Percentiles rank a stretch among this genome's conserved stretches.
phyloP scores from a whole-genome alignment of 1,140 invertebrate genomes.

The Ceratosolen solmsi region DNA sequence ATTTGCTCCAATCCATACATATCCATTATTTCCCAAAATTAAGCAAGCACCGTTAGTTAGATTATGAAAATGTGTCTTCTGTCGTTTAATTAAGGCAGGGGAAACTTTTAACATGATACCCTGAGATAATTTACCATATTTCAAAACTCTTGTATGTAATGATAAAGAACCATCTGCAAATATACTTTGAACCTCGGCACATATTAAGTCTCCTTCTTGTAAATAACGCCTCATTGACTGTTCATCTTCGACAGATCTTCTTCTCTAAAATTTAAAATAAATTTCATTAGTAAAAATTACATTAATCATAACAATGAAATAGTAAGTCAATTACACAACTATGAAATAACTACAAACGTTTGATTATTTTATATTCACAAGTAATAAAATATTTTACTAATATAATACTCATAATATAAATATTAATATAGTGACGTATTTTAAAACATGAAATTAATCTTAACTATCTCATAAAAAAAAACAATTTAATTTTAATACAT shows the following conservation, averaged over 20 bases:
- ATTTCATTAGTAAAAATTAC: no score
- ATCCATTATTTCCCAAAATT: slow-evolving; percentile 97
- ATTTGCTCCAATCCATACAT: slow-evolving; percentile 93
- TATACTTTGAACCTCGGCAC: slow-evolving; percentile 96
- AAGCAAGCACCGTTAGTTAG: slow-evolving; percentile 91
- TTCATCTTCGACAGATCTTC: slow-evolving; percentile 96
- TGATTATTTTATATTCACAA: no score
- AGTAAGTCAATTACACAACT: no score
- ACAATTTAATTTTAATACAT: not conserved
- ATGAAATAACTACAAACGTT: no score
- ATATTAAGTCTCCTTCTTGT: slow-evolving; percentile 96
- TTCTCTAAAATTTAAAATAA: slow-evolving; percentile 76
- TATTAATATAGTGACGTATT: no score
- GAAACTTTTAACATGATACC: slow-evolving; percentile 94
- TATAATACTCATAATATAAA: no score
- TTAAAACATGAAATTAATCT: no score
- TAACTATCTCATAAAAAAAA: not conserved
- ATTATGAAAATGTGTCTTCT: slow-evolving; percentile 97
- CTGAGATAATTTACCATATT: slow-evolving; percentile 95
- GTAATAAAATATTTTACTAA: no score
- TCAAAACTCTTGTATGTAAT: slow-evolving; percentile 95
- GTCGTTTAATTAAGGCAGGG: slow-evolving; percentile 92
- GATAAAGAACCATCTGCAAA: slow-evolving; percentile 93
- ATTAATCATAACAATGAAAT: no score
- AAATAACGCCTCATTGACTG: slow-evolving; percentile 96